These are phyloP conservation scores for Ancistrus triradiatus DNA, from an alignment of 2,113 vertebrate genomes.

Conservation along the genomic window DNA sequence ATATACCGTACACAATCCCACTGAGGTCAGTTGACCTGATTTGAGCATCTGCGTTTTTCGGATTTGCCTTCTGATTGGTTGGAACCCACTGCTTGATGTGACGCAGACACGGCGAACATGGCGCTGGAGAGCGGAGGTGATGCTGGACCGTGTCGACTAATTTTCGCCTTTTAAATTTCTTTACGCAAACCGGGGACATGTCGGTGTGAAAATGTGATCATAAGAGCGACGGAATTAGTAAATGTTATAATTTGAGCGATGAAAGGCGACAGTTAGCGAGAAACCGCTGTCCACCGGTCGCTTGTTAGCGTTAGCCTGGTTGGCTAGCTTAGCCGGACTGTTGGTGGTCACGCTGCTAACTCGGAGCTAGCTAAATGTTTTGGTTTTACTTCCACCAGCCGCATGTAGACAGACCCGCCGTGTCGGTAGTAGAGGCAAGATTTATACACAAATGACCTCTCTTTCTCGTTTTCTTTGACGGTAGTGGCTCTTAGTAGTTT, in stretches of 20 bases:
- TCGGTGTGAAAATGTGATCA: slow-evolving; percentile 39
- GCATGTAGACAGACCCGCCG: neutral
- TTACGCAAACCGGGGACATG: neutral
- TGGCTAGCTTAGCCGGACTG: slow-evolving; percentile 40
- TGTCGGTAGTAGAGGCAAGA: neutral
- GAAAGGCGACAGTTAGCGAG: slow-evolving; percentile 28
- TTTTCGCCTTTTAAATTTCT: slow-evolving; percentile 33
- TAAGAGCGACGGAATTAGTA: slow-evolving; percentile 38
- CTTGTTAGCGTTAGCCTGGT: slow-evolving; percentile 62
- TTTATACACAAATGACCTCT: slow-evolving; percentile 12
- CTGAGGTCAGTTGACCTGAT: neutral
- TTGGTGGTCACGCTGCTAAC: slow-evolving; percentile 28
- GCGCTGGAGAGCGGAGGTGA: slow-evolving; percentile 60
- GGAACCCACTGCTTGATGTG: slow-evolving; percentile 46
- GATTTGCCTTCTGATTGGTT: slow-evolving; percentile 8
- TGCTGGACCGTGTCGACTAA: slow-evolving; percentile 53
- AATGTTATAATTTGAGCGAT: slow-evolving; percentile 45
- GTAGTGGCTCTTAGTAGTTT: neutral
- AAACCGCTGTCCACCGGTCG: slow-evolving; percentile 35
- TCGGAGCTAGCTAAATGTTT: slow-evolving; percentile 24
- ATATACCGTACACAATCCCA: neutral
- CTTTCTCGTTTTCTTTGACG: slow-evolving; percentile 15
- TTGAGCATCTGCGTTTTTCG: neutral
- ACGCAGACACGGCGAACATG: slow-evolving; percentile 63
- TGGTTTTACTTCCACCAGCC: neutral